Base-by-base conservation (phyloP, 1,140 invertebrate genomes). In the Rhagoletis zephyria region DNA sequence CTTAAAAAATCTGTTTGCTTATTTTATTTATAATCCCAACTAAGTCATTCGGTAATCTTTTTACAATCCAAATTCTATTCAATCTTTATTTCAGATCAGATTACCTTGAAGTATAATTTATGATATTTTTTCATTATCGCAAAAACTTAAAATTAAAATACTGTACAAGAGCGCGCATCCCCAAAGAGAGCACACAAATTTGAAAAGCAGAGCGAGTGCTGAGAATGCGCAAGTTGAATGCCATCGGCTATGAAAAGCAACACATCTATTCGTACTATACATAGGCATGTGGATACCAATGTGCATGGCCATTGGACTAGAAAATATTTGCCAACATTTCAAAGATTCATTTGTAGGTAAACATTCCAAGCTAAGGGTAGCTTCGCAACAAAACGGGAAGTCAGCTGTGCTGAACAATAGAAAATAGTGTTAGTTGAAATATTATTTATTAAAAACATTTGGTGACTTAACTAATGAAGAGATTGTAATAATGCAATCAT, bases 311-410 rank as follows among this genome's bases (percentile, higher is more conserved):
- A 56, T 1, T 4, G n/a, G 67, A 56, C 74, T 56, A 48, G 48
- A 42, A 30, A 59, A 81, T 59, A 12, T 56, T 81, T 81, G 74
- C 74, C 30, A 81, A 81, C 42, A 81, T n/a, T 81, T 19, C 42
- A 30, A 10, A 81, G 56, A 56, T 56, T 81, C 74, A 81, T 56
- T 81, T 81, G 74, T 81, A 16, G 7, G 19, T 9, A 51, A 19
- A 56, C 74, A 19, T 81, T 81, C 9, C 48, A 81, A 51, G 2
- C 48, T 42, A 56, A 48, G 67, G 67, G 67, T 74, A 45, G 67
- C 40, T 74, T 4, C 3, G 10, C 6, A 81, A 30, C 4, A 45
- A 19, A 42, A 30, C 42, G 56, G 16, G 48, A 30, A 30, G 30
- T 30, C 48, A 19, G n/a, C 16, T n/a, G 7, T 6, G 74, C 6